Evolutionary conservation across 2,888 invertebrate species (phyloP), one percentile per base, ranked within the genome.

Genomic region (Disparrhopalites patrizii): DNA sequence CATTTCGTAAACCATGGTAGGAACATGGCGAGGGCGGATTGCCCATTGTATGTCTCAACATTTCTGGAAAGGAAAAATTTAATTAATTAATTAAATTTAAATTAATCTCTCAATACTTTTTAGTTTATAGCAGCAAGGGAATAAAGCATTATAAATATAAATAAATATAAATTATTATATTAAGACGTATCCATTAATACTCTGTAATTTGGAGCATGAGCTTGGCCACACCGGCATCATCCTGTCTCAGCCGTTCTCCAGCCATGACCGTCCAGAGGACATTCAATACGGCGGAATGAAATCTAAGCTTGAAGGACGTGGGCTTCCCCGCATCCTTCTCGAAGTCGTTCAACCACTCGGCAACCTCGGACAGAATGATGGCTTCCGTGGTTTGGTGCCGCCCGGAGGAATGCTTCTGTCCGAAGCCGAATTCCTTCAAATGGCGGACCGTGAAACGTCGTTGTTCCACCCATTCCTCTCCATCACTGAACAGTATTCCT

Each of bases 401-500:
- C 7, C 10, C 15, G 5, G 7, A 15, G 8, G 33, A 18, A 1
- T 23, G 13, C 25, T 66, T 66, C 20, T 65, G 68, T 20, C 67
- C 68, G 47, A 66, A 70, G 8, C 74, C 74, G 25, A 73, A 60
- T n/a, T 72, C 70, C 36, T 72, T 74, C 2, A 74, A 55, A 10
- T 69, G 67, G 1, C 57, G 62, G 20, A 71, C 38, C 7, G 73
- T 62, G 27, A 73, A 71, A 0, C 68, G 62, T 25, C 74, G 40
- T 54, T 74, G 74, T 20, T 73, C 73, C 1, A 15, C 15, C 69
- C 70, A 69, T 47, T 73, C 66, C 1, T 61, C 61, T 18, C 74
- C 74, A 27, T 74, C 71, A 0, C 68, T 68, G 38, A 74, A 74
- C 1, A 74, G 18, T 3, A 74, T 38, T 20, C 65, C 68, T 65